Evolutionary conservation across 2,888 invertebrate species (phyloP).

Genomic region (Ariolimax columbianus): DNA sequence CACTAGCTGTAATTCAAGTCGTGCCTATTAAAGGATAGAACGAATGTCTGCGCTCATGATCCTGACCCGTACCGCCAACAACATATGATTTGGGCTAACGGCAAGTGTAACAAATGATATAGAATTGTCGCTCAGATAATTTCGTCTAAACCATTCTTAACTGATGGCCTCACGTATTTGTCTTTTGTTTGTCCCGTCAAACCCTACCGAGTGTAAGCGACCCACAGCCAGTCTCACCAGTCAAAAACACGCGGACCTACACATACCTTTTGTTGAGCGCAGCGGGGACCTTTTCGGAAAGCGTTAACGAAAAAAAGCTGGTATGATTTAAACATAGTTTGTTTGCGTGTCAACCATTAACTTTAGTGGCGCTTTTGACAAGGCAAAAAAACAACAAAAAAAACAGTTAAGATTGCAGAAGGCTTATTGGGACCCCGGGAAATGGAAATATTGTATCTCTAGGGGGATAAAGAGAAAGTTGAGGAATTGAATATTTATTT

Average conservation of each 20-base stretch:
- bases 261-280: background rate
- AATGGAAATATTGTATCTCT: no score
- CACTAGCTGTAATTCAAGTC: no score
- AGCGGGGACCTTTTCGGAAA: background rate
- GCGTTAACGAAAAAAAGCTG: background rate
- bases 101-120: background rate
- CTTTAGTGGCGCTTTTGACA: background rate
- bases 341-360: conserved; percentile 27
- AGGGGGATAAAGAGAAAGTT: no score
- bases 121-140: background rate
- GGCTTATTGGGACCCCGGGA: no score
- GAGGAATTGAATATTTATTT: no score
- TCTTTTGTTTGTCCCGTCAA: background rate
- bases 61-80: no score
- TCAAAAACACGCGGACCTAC: background rate
- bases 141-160: background rate
- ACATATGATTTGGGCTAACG: no score
- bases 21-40: no score
- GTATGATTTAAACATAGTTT: conserved; percentile 12
- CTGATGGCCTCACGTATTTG: background rate
- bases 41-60: no score
- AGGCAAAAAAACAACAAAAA: background rate
- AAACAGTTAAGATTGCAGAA: background rate
- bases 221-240: background rate
- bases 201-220: background rate